Evolutionary conservation across 2,888 invertebrate species (phyloP).

Genomic region (Epinotia bilunana): DNA sequence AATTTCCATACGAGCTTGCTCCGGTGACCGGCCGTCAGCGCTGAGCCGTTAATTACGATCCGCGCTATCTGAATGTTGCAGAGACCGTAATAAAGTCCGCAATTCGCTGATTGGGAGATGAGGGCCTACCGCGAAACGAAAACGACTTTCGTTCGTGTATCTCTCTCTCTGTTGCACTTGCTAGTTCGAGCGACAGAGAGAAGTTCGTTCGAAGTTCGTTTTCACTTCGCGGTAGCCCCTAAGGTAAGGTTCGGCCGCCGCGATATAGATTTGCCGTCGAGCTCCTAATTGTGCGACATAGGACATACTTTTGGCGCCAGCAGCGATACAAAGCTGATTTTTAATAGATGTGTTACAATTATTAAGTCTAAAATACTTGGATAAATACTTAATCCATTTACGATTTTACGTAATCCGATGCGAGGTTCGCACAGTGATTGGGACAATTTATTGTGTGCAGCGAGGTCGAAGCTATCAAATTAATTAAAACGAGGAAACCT

Average conservation of each 20-base stretch:
- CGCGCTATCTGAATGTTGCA: slow-evolving; percentile 30
- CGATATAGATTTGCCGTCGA: slow-evolving; percentile 49
- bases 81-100: slow-evolving; percentile 53
- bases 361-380: slow-evolving; percentile 64
- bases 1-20: slow-evolving; percentile 13
- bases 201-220: too few relatives aligned
- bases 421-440: slow-evolving; percentile 72
- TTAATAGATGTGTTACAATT: slow-evolving; percentile 65
- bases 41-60: slow-evolving; percentile 41
- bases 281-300: slow-evolving; percentile 26
- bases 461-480: slow-evolving; percentile 62
- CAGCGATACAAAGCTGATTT: slow-evolving; percentile 60
- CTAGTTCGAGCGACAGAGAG: too few relatives aligned
- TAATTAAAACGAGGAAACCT: slow-evolving; percentile 38
- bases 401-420: slow-evolving; percentile 71
- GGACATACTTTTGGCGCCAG: slow-evolving; percentile 43
- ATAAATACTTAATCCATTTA: slow-evolving; percentile 59
- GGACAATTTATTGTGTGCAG: slow-evolving; percentile 61
- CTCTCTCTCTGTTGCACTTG: too few relatives aligned
- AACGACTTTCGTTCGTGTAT: too few relatives aligned
- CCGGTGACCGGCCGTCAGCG: background rate
- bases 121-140: too few relatives aligned
- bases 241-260: slow-evolving; percentile 49
- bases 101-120: slow-evolving; percentile 53
- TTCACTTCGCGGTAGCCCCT: too few relatives aligned